These are phyloP conservation scores for Drosophila subpulchrella DNA, from an alignment of 1,140 invertebrate species.

Conservation along the genomic window DNA sequence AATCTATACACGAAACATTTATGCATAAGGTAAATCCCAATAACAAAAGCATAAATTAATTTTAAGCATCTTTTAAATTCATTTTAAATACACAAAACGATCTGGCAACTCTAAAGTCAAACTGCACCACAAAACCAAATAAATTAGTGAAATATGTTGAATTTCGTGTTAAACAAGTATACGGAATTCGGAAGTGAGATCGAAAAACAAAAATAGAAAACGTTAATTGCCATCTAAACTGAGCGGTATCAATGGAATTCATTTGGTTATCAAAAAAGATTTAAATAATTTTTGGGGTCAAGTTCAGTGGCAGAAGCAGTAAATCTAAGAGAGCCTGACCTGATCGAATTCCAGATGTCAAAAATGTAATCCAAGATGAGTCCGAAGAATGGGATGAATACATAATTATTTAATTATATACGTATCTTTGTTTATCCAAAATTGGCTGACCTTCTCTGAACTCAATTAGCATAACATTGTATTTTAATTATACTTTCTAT, in stretches of 20 bases:
- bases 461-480: neutral
- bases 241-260: constrained; percentile 11
- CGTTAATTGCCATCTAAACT: constrained; percentile 23
- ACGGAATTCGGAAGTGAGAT: constrained; percentile 33
- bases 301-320: constrained; percentile 12
- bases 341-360: constrained; percentile 23
- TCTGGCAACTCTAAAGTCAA: neutral
- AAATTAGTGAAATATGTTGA: constrained; percentile 7
- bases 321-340: neutral
- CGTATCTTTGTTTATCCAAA: neutral
- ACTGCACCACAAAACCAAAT: constrained; percentile 22
- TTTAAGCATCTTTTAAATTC: neutral
- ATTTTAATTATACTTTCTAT: constrained; percentile 1
- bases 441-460: neutral
- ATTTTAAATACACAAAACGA: neutral
- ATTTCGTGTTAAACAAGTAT: constrained; percentile 2
- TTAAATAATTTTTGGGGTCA: constrained; percentile 30
- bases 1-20: neutral
- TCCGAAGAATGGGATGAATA: neutral
- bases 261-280: constrained; percentile 29
- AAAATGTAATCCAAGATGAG: constrained; percentile 10
- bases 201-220: constrained; percentile 6
- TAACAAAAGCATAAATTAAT: neutral
- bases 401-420: constrained; percentile 11
- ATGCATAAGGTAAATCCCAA: neutral